Evolutionary conservation across 2,888 invertebrate species (phyloP).

Genomic region (Litoditis marina): DNA sequence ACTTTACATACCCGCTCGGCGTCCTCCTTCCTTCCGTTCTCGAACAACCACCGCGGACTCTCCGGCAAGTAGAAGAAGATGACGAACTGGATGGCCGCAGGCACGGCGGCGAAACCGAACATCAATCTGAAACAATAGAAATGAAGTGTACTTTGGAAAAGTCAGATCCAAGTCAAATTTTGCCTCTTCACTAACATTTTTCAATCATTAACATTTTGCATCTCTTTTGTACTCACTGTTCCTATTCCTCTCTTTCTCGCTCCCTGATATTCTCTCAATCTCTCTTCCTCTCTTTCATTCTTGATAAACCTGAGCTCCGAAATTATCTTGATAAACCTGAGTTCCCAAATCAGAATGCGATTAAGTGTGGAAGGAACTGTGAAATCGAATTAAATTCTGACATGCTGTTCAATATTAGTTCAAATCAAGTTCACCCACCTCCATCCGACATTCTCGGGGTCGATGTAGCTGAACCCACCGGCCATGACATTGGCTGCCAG

Average conservation of each 20-base stretch:
- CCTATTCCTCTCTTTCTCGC: not conserved
- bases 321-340: too few relatives aligned
- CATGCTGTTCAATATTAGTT: too few relatives aligned
- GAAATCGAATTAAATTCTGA: too few relatives aligned
- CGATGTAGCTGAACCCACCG: slow-evolving; percentile 65
- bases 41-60: slow-evolving; percentile 63
- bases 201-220: too few relatives aligned
- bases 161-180: not conserved
- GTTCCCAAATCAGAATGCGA: too few relatives aligned
- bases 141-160: too few relatives aligned
- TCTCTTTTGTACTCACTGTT: not conserved
- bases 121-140: slow-evolving; percentile 24
- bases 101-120: slow-evolving; percentile 63
- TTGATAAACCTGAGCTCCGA: too few relatives aligned
- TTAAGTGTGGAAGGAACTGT: too few relatives aligned
- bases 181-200: not conserved
- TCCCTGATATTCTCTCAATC: too few relatives aligned
- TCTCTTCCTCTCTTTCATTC: too few relatives aligned
- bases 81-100: slow-evolving; percentile 66
- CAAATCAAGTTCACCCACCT: too few relatives aligned
- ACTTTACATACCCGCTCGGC: slow-evolving; percentile 14
- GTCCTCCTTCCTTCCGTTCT: slow-evolving; percentile 24
- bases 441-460: slow-evolving; percentile 65
- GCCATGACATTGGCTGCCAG: slow-evolving; percentile 64
- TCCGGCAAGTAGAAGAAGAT: slow-evolving; percentile 68